Evolutionary conservation across 2,888 invertebrate genomes (phyloP), one percentile per base, ranked within the genome.

Genomic region (Drosophila picticornis): DNA sequence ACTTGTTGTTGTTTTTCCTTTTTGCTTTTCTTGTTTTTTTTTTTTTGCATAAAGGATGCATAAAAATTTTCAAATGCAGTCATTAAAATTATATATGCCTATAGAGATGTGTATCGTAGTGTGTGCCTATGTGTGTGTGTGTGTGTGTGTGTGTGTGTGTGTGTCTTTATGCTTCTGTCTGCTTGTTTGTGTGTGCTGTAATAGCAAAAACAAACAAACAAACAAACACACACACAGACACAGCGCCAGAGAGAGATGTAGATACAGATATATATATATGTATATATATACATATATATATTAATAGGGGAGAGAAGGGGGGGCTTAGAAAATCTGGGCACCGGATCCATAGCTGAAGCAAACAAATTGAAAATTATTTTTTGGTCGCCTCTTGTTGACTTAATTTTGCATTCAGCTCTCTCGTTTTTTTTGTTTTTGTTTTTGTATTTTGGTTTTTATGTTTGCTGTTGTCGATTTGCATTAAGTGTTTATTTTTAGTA

Each of bases 401-500:
- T 81, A 57, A 67, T 65, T 81, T 80, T 73, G 70, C 50, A 77
- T 55, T 61, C 46, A 66, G 38, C 72, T 77, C 57, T 34, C 40
- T 74, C 55, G 64, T 65, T 73, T 43, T 9, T 16, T 53, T 7
- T 27, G 9, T 32, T 52, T 50, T n/a, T 50, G 32, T 38, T 71
- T 40, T 61, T 60, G 46, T 59, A n/a, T 36, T 40, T 75, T 62
- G 65, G 31, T 61, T 29, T 13, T 52, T 57, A 52, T 73, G 65
- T 59, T 62, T 68, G 62, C 48, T 71, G 52, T 64, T 63, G 77
- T 51, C 58, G 71, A 77, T 81, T 77, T 79, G 68, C 72, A 84
- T 84, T 82, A 90, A 90, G 72, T 80, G 80, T 77, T 85, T 85
- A 90, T 83, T 88, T 81, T 85, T 80, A 80, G 83, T 74, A 75